Evolutionary conservation across 2,888 invertebrate genomes (phyloP), one percentile per base, ranked within the genome.

Genomic region (Hermaeophaga mercurialis): DNA sequence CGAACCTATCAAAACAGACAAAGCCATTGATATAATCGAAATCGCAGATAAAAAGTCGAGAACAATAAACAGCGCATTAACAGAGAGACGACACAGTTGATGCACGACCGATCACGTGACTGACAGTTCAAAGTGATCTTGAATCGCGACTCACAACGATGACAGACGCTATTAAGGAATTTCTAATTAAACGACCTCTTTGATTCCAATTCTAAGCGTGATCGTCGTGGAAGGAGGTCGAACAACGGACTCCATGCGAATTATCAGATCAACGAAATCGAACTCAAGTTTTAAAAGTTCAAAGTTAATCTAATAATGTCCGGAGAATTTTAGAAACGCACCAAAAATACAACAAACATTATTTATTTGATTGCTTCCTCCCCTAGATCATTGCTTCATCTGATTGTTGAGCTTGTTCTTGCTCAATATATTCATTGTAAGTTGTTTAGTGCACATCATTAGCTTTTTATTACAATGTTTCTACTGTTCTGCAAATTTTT

Each of bases 31-130:
- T 50, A 50, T 31, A 19, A 50, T 50, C 50, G 19, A 50, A 50
- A 22, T 50, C 18, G 15, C 18, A 8, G 50, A 50, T 50, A 43
- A 50, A 39, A 50, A 31, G 33, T 12, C 17, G 69, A 66, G 71
- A 73, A 74, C 73, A 74, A 74, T 73, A 73, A 73, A 73, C 72
- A 73, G 73, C 70, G 70, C 66, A 56, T 67, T 70, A 71, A 72
- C 70, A 70, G 65, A 70, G 70, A 71, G 68, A 71, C 70, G 68
- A 69, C 61, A 65, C 53, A 63, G 65, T 49, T 69, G 71, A 74
- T 68, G 75, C 75, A 75, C 75, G 75, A 75, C 66, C 71, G 72
- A 64, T 63, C 70, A 65, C 61, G 66, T 74, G 75, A 75, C 66
- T 71, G 75, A 72, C 73, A 70, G 48, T 49, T 49, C 54, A 54